These are phyloP conservation scores for Gila robusta DNA, from an alignment of 2,797 vertebrate species.

Conservation along the genomic window DNA sequence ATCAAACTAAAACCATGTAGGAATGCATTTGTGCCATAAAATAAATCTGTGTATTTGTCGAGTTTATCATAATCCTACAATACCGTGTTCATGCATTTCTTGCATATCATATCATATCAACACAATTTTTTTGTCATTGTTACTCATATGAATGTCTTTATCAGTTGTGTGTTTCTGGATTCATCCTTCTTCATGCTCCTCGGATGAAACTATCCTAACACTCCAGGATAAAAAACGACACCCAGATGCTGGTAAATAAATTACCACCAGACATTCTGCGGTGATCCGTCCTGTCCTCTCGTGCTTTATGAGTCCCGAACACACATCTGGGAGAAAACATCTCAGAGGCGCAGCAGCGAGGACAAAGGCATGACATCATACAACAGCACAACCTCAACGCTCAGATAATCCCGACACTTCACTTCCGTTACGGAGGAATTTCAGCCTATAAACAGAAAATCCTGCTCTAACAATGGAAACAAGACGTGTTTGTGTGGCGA, in stretches of 20 bases:
- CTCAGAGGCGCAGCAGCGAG: not conserved
- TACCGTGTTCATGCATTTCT: not conserved
- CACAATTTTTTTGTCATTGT: no score
- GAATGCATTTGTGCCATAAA: not conserved
- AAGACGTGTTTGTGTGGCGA: slow-evolving; percentile 55
- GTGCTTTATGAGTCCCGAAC: slow-evolving; percentile 17
- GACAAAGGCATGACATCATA: not conserved
- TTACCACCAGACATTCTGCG: not conserved
- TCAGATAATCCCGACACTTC: slow-evolving; percentile 1
- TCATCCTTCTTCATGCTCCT: not conserved
- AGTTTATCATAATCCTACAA: not conserved
- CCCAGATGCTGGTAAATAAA: slow-evolving; percentile 45
- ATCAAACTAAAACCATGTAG: not conserved
- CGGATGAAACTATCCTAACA: not conserved
- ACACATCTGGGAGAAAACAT: slow-evolving; percentile 13
- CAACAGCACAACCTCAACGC: not conserved
- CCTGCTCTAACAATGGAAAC: slow-evolving; percentile 59
- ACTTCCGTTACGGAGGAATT: not conserved
- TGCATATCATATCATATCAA: not conserved
- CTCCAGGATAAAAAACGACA: slow-evolving; percentile 22
- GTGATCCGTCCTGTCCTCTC: slow-evolving; percentile 7
- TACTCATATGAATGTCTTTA: not conserved
- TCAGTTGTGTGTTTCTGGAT: not conserved
- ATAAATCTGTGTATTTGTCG: not conserved
- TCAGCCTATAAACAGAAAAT: slow-evolving; percentile 39